phyloP scores from a whole-genome alignment of 2,888 invertebrate species.

The Rhamnusium bicolor region DNA sequence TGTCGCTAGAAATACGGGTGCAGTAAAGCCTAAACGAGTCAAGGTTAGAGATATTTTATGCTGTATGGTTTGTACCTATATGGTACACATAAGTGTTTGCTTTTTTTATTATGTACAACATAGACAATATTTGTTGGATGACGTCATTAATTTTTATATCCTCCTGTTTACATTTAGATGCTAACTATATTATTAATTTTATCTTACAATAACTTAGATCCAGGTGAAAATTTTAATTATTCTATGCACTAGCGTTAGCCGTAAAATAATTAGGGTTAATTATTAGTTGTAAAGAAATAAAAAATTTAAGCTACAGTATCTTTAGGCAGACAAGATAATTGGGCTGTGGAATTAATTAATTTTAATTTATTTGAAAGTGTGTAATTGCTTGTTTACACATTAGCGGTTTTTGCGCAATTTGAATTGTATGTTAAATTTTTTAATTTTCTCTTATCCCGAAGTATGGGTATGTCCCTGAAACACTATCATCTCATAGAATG shows the following conservation, averaged over 20 bases:
- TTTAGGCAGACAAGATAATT: not conserved
- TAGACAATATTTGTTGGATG: conserved; percentile 19
- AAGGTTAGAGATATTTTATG: conserved; percentile 76
- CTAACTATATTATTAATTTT: conserved; percentile 14
- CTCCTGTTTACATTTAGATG: conserved; percentile 8
- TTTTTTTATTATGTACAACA: conserved; percentile 27
- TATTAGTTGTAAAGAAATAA: not conserved
- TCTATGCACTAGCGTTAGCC: not conserved
- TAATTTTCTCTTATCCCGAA: no score
- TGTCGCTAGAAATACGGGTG: conserved; percentile 73
- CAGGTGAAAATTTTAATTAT: conserved; percentile 7
- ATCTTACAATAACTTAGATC: conserved; percentile 8
- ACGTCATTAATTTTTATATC: conserved; percentile 29
- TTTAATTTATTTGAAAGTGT: not conserved
- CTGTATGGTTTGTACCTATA: not conserved
- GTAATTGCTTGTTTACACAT: not conserved
- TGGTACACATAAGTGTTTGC: conserved; percentile 21
- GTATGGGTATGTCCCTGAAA: no score
- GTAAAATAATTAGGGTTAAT: conserved; percentile 22
- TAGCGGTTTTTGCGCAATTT: not conserved
- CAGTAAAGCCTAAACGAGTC: conserved; percentile 80
- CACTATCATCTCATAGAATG: no score
- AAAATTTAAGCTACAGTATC: not conserved
- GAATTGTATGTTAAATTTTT: no score
- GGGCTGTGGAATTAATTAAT: not conserved